Conservation (phyloP, 1,140 invertebrate species). For the Microplitis mediator region DNA sequence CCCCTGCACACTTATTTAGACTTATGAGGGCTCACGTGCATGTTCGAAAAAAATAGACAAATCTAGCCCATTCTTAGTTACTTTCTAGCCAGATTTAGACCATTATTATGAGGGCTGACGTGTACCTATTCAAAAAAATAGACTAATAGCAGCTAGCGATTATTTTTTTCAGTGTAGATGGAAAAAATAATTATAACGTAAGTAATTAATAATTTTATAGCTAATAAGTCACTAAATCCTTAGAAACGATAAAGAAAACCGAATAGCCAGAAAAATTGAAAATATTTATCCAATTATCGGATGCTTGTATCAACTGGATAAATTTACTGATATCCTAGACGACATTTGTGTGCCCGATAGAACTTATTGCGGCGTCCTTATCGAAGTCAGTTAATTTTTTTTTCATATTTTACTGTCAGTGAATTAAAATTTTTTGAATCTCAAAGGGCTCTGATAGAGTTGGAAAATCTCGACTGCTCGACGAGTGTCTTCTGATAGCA, state of each 20-base stretch:
- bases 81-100: too few relatives aligned
- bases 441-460: slow-evolving; percentile 55
- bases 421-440: slow-evolving; percentile 10
- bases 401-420: too few relatives aligned
- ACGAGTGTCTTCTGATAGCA: slow-evolving; percentile 56
- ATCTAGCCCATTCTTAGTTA: too few relatives aligned
- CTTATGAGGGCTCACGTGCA: too few relatives aligned
- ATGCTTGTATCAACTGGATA: slow-evolving; percentile 46
- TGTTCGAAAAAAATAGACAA: too few relatives aligned
- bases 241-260: not conserved
- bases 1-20: too few relatives aligned
- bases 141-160: too few relatives aligned
- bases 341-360: slow-evolving; percentile 41
- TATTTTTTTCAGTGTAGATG: too few relatives aligned
- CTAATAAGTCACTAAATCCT: not conserved
- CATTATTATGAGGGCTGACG: too few relatives aligned
- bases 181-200: too few relatives aligned
- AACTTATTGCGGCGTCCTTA: slow-evolving; percentile 46
- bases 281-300: slow-evolving; percentile 45
- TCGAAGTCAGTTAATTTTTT: slow-evolving; percentile 43
- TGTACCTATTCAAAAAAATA: too few relatives aligned
- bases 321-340: slow-evolving; percentile 46
- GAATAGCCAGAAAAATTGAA: not conserved
- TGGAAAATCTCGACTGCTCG: slow-evolving; percentile 65
- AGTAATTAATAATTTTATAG: too few relatives aligned